A percentile compares a stretch with the other conserved stretches of the same genome.
These are phyloP conservation scores for Melanogrammus aeglefinus DNA, from an alignment of 2,797 vertebrate genomes.

Conservation along the genomic window DNA sequence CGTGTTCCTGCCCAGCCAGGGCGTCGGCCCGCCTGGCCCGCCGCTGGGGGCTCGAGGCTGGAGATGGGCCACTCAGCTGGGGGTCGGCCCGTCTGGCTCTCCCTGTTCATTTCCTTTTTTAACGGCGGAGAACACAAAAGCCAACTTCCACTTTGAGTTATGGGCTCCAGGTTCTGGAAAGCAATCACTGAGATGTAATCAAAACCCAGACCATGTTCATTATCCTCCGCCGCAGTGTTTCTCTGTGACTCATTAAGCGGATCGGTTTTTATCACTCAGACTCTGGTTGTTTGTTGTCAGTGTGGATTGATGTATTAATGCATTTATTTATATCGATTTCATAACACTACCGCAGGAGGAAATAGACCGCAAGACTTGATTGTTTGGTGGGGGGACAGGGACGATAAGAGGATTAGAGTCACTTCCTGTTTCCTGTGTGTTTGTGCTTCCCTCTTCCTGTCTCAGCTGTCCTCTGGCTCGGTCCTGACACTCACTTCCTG, in stretches of 20 bases:
- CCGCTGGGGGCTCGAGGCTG: not conserved
- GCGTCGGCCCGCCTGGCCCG: not conserved
- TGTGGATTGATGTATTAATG: not conserved
- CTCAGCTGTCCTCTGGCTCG: slow-evolving; percentile 82
- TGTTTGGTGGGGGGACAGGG: not conserved
- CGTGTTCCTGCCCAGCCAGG: not conserved
- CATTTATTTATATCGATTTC: not conserved
- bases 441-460: not conserved
- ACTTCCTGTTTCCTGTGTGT: not conserved
- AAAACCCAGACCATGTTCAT: not conserved
- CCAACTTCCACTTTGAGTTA: not conserved
- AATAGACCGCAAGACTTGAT: not conserved
- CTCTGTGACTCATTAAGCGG: no score
- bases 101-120: not conserved
- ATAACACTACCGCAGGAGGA: not conserved
- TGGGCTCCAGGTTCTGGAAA: not conserved
- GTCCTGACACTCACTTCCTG: slow-evolving; percentile 26
- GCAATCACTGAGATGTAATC: not conserved
- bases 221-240: not conserved
- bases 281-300: not conserved
- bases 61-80: not conserved
- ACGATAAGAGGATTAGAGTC: not conserved
- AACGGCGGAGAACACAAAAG: not conserved
- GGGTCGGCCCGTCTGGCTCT: not conserved
- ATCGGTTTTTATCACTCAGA: not conserved